Evolutionary conservation across 2,797 vertebrate genomes (phyloP), one percentile per base, ranked within the genome.

Genomic region (Periophthalmus magnuspinnatus): DNA sequence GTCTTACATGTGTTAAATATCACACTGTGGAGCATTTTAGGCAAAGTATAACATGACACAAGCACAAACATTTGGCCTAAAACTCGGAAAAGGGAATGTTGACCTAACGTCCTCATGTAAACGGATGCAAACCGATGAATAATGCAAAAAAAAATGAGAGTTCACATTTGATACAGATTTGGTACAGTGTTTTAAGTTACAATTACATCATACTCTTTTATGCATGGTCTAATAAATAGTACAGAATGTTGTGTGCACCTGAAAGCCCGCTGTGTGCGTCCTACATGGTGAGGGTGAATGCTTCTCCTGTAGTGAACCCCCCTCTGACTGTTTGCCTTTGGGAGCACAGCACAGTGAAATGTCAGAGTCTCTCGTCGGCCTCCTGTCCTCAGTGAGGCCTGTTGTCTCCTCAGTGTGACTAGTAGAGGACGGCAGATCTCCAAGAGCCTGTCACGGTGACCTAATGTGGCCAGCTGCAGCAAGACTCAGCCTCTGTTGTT

Each of bases 391-490:
- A 90, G 87, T 83, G 79, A 89, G 80, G 88, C 91, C 83, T 85
- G 87, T 87, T 88, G 92, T 84, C 82, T 85, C 68, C 75, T 60
- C 61, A 1, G 75, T 82, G 80, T 83, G 82, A 85, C 84, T 63
- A 62, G 74, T 67, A 52, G n/a, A 61, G 3, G 78, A 87, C 86
- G 86, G 74, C 19, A 71, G 86, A 81, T 89, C 89, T 89, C 90
- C 86, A 78, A 80, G 89, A 92, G 91, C 88, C 92, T 89, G 90
- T 91, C 93, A 91, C 91, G 94, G 92, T 89, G 88, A 94, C 94
- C 93, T 96, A 96, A 96, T 96, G 93, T 92, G 93, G 90, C 91
- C 93, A 94, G 93, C 92, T 94, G 94, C 63, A 33, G 91, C 91
- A 84, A 78, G 88, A 93, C 93, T 94, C 93, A 96, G 93, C 91